phyloP scores from a whole-genome alignment of 2,797 vertebrate species.

The Eulemur rubriventer region DNA sequence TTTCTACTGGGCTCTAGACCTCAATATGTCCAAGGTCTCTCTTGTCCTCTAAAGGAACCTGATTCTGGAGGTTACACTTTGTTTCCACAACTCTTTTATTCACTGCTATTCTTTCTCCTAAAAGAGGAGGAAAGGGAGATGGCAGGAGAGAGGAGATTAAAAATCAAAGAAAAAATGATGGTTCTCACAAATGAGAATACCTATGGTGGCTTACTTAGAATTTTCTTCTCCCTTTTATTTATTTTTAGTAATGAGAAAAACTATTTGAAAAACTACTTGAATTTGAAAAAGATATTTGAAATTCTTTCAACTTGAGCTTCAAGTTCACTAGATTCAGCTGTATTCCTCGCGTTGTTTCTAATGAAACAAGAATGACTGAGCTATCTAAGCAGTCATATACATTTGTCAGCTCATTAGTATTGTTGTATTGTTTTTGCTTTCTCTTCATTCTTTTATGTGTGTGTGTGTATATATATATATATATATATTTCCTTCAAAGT shows the following conservation, averaged over 20 bases:
- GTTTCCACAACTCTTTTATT: not conserved
- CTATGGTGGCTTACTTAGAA: not conserved
- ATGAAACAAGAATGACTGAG: not conserved
- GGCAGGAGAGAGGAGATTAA: not conserved
- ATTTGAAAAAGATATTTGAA: conserved; percentile 14
- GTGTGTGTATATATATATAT: not conserved
- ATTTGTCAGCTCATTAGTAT: conserved; percentile 38
- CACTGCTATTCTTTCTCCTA: not conserved
- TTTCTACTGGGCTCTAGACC: not conserved
- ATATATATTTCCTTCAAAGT: not conserved
- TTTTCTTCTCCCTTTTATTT: not conserved
- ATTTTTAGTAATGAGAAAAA: conserved; percentile 10
- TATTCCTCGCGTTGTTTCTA: conserved; percentile 25
- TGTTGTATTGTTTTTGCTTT: not conserved
- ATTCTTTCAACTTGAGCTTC: conserved; percentile 22
- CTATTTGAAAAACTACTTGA: conserved; percentile 22
- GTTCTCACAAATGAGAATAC: not conserved
- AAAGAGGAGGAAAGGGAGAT: not conserved
- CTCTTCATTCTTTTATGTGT: not conserved
- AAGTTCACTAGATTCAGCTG: conserved; percentile 23
- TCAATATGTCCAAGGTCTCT: not conserved
- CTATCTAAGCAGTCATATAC: not conserved
- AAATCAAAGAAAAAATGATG: conserved; percentile 9
- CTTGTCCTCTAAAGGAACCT: not conserved
- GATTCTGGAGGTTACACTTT: not conserved